A percentile compares a stretch with the other conserved stretches of the same genome.
These are phyloP conservation scores for Acanthosepion lycidas DNA, from an alignment of 2,888 invertebrate species.

Conservation along the genomic window DNA sequence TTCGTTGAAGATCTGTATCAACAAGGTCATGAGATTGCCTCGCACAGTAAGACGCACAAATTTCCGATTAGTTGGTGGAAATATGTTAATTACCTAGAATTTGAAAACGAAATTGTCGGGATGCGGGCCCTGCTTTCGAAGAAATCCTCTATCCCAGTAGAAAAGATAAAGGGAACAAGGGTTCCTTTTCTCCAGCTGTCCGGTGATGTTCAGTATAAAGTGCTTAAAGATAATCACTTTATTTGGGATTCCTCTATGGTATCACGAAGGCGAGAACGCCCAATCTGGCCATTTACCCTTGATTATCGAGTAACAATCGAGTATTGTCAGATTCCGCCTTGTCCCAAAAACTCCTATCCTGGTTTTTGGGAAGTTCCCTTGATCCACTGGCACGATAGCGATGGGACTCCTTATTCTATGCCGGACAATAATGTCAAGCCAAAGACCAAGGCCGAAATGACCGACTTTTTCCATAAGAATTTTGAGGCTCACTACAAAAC, in stretches of 20 bases:
- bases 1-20: slow-evolving; percentile 96
- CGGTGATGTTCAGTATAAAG: slow-evolving; percentile 90
- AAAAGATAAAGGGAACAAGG: slow-evolving; percentile 91
- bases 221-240: slow-evolving; percentile 93
- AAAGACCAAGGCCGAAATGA: slow-evolving; percentile 51
- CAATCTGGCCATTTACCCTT: slow-evolving; percentile 94
- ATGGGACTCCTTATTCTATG: slow-evolving; percentile 62
- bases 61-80: slow-evolving; percentile 75
- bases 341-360: slow-evolving; percentile 69
- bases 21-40: slow-evolving; percentile 96
- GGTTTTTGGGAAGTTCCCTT: slow-evolving; percentile 82
- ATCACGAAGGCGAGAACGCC: slow-evolving; percentile 77
- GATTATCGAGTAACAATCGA: slow-evolving; percentile 78
- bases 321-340: slow-evolving; percentile 54
- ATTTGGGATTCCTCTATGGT: slow-evolving; percentile 94
- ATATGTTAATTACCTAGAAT: slow-evolving; percentile 90
- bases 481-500: slow-evolving; percentile 82
- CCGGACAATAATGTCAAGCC: slow-evolving; percentile 58
- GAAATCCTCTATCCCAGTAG: slow-evolving; percentile 85
- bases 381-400: slow-evolving; percentile 63
- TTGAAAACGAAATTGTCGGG: slow-evolving; percentile 94
- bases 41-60: slow-evolving; percentile 85
- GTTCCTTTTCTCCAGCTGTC: slow-evolving; percentile 89
- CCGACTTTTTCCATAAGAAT: slow-evolving; percentile 81
- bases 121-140: slow-evolving; percentile 88